Percentiles rank a stretch among this genome's conserved stretches.
Conservation (phyloP, 64 coral and sea anemone species). For the Pocillopora verrucosa region DNA sequence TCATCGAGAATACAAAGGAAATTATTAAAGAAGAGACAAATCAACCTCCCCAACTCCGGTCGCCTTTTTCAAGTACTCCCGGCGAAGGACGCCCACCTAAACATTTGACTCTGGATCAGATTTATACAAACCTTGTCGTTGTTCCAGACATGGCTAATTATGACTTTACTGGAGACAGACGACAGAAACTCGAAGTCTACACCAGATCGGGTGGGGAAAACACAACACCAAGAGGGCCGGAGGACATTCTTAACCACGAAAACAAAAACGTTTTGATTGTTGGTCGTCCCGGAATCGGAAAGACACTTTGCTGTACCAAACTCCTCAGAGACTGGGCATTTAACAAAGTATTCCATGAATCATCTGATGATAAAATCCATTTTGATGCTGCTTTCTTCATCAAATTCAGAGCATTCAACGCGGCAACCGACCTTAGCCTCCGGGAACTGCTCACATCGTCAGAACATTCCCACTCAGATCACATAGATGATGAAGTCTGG, state of each 20-base stretch:
- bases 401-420: constrained; percentile 27
- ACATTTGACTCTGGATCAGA: constrained; percentile 1
- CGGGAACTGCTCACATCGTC: constrained; percentile 9
- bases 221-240: neutral
- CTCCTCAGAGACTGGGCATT: too few species aligned
- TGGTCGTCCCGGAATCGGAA: too few species aligned
- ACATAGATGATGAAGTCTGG: constrained; percentile 34
- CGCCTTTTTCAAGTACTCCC: neutral
- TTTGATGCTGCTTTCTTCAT: too few species aligned
- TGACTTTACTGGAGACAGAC: neutral
- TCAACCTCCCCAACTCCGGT: neutral
- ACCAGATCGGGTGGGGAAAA: neutral
- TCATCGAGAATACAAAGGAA: neutral
- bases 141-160: constrained; percentile 19
- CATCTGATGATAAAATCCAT: too few species aligned
- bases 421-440: constrained; percentile 22
- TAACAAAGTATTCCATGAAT: too few species aligned
- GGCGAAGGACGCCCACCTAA: neutral
- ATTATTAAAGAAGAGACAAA: neutral
- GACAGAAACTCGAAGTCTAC: neutral
- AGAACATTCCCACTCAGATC: neutral
- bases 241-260: neutral
- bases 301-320: too few species aligned
- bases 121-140: constrained; percentile 53
- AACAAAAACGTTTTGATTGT: constrained; percentile 20